Conservation (phyloP, 2,113 vertebrate genomes). For the Myrmecobius fasciatus region DNA sequence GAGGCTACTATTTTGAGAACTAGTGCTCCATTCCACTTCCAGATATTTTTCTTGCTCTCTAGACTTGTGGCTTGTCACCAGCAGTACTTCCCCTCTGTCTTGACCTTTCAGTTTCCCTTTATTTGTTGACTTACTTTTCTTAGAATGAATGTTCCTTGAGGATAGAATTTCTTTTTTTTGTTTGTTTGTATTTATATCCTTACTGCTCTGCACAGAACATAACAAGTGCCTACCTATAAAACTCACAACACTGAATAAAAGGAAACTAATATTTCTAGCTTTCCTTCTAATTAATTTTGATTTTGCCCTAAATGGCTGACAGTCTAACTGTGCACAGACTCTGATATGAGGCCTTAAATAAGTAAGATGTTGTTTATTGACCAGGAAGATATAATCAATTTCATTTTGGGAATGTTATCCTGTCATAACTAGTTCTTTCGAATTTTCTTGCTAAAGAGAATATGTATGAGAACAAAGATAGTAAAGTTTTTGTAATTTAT, state of each 20-base stretch:
- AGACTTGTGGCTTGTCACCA: background rate
- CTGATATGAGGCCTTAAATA: background rate
- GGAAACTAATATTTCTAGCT: background rate
- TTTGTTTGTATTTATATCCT: background rate
- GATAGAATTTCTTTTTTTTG: background rate
- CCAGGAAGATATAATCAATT: background rate
- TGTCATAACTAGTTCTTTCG: background rate
- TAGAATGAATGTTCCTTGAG: background rate
- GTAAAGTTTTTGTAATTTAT: background rate
- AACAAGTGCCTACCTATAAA: background rate
- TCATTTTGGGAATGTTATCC: background rate
- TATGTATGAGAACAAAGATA: background rate
- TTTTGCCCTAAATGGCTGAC: background rate
- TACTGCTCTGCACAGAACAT: background rate
- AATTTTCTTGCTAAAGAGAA: background rate
- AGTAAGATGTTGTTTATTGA: background rate
- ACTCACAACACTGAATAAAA: background rate
- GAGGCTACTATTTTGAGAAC: background rate
- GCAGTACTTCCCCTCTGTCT: background rate
- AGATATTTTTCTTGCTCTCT: background rate
- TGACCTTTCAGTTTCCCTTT: background rate
- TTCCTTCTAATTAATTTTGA: background rate
- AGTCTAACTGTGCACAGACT: background rate
- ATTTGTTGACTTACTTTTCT: background rate
- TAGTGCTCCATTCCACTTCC: background rate